A percentile compares a stretch with the other conserved stretches of the same genome.
phyloP scores from a whole-genome alignment of 2,113 vertebrate species.

The Stercorarius parasiticus region DNA sequence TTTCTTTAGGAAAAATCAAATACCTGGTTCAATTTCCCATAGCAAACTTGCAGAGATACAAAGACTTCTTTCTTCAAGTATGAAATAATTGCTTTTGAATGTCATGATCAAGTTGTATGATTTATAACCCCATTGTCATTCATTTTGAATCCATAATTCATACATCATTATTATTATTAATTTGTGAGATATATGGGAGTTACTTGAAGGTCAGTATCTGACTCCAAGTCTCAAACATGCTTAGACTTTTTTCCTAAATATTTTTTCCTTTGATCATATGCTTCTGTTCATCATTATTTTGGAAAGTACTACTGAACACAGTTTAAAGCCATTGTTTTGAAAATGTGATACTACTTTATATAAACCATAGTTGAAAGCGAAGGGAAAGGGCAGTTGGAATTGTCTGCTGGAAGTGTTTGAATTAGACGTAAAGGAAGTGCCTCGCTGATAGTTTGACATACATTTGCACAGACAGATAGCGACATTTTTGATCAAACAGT shows the following conservation, averaged over 20 bases:
- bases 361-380: constrained; percentile 38
- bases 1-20: not conserved
- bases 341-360: constrained; percentile 32
- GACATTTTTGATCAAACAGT: not conserved
- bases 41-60: not conserved
- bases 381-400: constrained; percentile 15
- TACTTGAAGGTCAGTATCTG: constrained; percentile 60
- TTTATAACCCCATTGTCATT: constrained; percentile 63
- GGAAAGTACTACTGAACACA: not conserved
- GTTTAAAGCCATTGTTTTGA: constrained; percentile 42
- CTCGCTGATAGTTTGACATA: not conserved
- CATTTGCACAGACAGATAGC: constrained; percentile 14
- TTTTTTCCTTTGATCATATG: constrained; percentile 31
- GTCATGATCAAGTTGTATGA: constrained; percentile 49
- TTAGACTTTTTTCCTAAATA: not conserved
- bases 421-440: constrained; percentile 25
- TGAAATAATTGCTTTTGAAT: constrained; percentile 60
- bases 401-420: constrained; percentile 20
- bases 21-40: not conserved
- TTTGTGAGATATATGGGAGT: constrained; percentile 63
- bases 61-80: constrained; percentile 15
- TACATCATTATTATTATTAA: constrained; percentile 60
- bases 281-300: constrained; percentile 30
- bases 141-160: constrained; percentile 59
- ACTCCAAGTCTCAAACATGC: constrained; percentile 16